phyloP scores from a whole-genome alignment of 2,113 vertebrate species.

The Saimiri boliviensis region DNA sequence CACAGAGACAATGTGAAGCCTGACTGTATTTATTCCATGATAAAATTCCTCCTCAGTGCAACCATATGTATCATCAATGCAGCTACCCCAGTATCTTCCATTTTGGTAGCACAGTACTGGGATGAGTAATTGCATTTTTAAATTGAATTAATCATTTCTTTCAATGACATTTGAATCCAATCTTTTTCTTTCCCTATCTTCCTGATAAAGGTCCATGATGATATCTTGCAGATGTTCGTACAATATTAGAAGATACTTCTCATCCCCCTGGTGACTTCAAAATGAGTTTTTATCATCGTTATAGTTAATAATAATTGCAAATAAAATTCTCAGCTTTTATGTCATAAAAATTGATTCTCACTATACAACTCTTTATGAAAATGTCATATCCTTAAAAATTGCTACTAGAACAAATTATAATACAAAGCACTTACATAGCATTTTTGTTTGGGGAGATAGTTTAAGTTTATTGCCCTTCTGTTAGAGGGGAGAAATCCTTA shows the following conservation, averaged over 20 bases:
- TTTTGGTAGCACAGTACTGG: neutral
- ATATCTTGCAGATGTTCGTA: conserved; percentile 60
- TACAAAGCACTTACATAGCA: conserved; percentile 67
- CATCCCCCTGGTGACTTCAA: conserved; percentile 19
- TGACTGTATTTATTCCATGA: neutral
- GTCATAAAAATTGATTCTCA: conserved; percentile 76
- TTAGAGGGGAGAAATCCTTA: conserved; percentile 16
- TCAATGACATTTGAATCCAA: conserved; percentile 31
- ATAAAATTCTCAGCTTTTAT: conserved; percentile 73
- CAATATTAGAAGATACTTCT: conserved; percentile 50
- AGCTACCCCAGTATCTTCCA: neutral
- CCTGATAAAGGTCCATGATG: neutral
- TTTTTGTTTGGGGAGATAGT: conserved; percentile 68
- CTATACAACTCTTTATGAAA: conserved; percentile 69
- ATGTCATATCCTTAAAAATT: conserved; percentile 68
- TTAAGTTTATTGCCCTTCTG: conserved; percentile 57
- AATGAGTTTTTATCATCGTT: conserved; percentile 70
- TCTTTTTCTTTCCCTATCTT: neutral
- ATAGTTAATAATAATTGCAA: conserved; percentile 75
- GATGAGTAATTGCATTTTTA: conserved; percentile 10
- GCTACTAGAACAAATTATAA: conserved; percentile 70
- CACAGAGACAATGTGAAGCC: neutral
- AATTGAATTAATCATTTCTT: conserved; percentile 31
- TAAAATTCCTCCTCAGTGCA: neutral
- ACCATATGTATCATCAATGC: neutral